These are phyloP conservation scores for Luffia ferchaultella DNA, from an alignment of 2,888 invertebrate genomes.

Conservation along the genomic window DNA sequence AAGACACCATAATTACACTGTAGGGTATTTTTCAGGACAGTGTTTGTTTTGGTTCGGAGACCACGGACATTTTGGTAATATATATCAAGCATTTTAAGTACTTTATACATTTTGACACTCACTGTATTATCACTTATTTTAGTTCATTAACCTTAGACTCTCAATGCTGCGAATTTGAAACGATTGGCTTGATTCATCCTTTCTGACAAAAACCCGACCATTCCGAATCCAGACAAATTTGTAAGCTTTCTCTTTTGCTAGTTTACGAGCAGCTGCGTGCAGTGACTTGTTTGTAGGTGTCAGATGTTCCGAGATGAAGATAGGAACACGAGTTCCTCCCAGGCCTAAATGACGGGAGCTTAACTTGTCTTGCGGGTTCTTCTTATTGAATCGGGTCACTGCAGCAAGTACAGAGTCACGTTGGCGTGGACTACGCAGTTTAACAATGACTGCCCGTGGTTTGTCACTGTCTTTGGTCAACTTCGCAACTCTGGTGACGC, in stretches of 20 bases:
- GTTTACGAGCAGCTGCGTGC: slow-evolving; percentile 5
- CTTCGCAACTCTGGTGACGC: slow-evolving; percentile 1
- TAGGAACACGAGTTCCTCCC: slow-evolving; percentile 4
- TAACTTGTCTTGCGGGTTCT: not conserved
- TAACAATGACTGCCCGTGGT: slow-evolving; percentile 3
- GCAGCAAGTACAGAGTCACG: slow-evolving; percentile 1
- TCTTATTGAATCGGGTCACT: not conserved
- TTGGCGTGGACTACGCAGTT: not conserved
- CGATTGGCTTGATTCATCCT: slow-evolving; percentile 1
- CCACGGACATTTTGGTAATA: too few species aligned
- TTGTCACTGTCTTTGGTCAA: not conserved
- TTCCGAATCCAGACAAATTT: slow-evolving; percentile 5
- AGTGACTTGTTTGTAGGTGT: slow-evolving; percentile 3
- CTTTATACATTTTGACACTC: too few species aligned
- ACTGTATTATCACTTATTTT: too few species aligned
- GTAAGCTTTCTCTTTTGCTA: slow-evolving; percentile 1
- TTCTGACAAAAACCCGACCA: not conserved
- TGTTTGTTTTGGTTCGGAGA: too few species aligned
- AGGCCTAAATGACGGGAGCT: not conserved
- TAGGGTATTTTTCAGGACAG: too few species aligned
- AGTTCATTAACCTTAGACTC: not conserved
- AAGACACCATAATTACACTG: too few species aligned
- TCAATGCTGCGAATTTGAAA: not conserved
- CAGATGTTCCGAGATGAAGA: slow-evolving; percentile 13
- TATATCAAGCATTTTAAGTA: too few species aligned